Base-by-base conservation (phyloP, 2,888 invertebrate species). In the Dryococelus australis region DNA sequence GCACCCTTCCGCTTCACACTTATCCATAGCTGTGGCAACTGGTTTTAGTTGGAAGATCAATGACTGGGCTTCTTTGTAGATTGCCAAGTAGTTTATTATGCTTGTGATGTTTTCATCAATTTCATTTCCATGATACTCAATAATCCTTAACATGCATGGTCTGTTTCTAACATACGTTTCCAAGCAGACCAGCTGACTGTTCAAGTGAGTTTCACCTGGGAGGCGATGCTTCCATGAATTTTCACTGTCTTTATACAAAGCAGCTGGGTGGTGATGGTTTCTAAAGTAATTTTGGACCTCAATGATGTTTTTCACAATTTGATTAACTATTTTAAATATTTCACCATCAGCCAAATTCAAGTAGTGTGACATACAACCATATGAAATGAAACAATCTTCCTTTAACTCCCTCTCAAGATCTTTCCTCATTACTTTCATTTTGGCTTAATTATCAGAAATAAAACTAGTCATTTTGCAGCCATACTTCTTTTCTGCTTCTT, bases 341-440 rank as follows among this genome's bases (percentile, higher is more conserved):
- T 65, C 65, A 8, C 16, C 65, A 65, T 16, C 65, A 13, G 20
- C 65, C 65, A 65, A 16, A 65, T 65, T 65, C 16, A 65, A 65
- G 65, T 65, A 65, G 65, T 20, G 65, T 65, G 65, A 65, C 65
- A 65, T 20, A 65, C 65, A 65, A 65, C 65, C 65, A 65, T 65
- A 65, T 65, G 65, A 65, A 65, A 65, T 65, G 20, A 65, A 65
- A 65, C 65, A 65, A 65, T 65, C 65, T 6, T 65, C 65, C 16
- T 65, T 65, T 12, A 65, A 65, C 16, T 65, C 65, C 8, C 10
- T 20, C 24, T 65, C 65, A 65, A 65, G 65, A 16, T 65, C 51
- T 51, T 8, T 51, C 51, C 65, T 65, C 65, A 20, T 65, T 65
- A 65, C 20, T 20, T 65, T 65, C 65, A 65, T 65, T 65, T 65